phyloP scores from a whole-genome alignment of 2,888 invertebrate species.

The Aspidiotus destructor region DNA sequence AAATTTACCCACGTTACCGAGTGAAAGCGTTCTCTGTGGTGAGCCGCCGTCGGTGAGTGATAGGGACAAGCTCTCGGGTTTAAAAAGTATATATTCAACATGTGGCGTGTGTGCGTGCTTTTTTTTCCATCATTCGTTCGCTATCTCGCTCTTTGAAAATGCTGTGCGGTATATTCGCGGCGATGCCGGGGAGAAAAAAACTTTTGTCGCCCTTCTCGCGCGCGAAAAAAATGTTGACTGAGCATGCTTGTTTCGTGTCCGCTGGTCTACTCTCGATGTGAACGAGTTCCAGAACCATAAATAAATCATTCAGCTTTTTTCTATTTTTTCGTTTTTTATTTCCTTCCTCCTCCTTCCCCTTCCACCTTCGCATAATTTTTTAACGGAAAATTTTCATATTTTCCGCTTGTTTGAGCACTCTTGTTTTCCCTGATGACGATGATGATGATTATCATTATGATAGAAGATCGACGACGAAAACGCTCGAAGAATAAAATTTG shows the following conservation, averaged over 20 bases:
- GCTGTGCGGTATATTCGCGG: slow-evolving; percentile 16
- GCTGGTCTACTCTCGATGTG: slow-evolving; percentile 4
- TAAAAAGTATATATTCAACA: slow-evolving; percentile 21
- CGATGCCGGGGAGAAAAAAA: slow-evolving; percentile 15
- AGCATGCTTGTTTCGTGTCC: slow-evolving; percentile 22
- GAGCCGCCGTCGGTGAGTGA: slow-evolving; percentile 24
- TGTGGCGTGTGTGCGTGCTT: slow-evolving; percentile 15
- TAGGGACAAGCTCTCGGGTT: slow-evolving; percentile 14
- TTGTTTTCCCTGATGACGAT: not conserved
- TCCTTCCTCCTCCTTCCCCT: not conserved
- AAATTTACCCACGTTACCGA: slow-evolving; percentile 24
- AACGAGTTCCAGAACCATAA: slow-evolving; percentile 15
- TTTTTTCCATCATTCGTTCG: not conserved
- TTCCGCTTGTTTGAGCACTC: not conserved
- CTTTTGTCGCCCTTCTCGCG: slow-evolving; percentile 14
- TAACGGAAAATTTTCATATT: not conserved
- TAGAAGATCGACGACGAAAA: not conserved
- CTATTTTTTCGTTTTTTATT: slow-evolving; percentile 8
- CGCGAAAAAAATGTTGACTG: slow-evolving; percentile 17
- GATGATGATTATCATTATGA: not conserved
- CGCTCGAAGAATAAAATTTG: not conserved
- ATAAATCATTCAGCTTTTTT: not conserved
- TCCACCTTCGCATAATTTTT: not conserved
- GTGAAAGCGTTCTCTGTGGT: slow-evolving; percentile 26
- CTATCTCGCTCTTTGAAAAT: slow-evolving; percentile 13